phyloP scores from a whole-genome alignment of 2,888 invertebrate genomes.

The Rhimphoctona megacephalus region DNA sequence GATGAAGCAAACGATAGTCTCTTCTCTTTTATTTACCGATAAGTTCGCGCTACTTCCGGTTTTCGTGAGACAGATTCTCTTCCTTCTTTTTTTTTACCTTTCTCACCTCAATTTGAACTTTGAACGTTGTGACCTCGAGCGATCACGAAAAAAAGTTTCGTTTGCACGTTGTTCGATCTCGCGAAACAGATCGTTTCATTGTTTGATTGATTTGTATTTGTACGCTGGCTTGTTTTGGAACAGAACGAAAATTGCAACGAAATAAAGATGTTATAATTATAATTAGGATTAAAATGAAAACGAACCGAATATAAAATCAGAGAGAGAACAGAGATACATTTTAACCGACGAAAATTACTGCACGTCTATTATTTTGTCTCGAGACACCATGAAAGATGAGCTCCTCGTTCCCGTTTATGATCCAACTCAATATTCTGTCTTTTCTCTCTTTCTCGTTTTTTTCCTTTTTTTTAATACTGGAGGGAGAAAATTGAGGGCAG shows the following conservation, averaged over 20 bases:
- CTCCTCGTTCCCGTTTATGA: constrained; percentile 65
- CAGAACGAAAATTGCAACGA: neutral
- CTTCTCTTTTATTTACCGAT: constrained; percentile 16
- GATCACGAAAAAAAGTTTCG: neutral
- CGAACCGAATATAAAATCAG: neutral
- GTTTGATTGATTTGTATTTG: neutral
- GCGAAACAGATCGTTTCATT: neutral
- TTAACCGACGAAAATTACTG: constrained; percentile 14
- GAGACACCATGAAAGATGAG: constrained; percentile 36
- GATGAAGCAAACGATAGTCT: neutral
- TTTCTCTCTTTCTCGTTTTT: neutral
- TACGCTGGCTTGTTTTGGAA: neutral
- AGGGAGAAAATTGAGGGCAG: constrained; percentile 45
- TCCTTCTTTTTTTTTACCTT: neutral
- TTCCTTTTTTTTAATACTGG: neutral
- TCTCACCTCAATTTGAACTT: constrained; percentile 8
- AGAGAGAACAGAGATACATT: neutral
- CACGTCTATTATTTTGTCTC: constrained; percentile 63
- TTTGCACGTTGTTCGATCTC: neutral
- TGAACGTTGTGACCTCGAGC: neutral
- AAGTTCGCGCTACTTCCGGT: constrained; percentile 3
- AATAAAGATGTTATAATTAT: neutral
- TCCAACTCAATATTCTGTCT: constrained; percentile 48
- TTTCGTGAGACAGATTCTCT: neutral
- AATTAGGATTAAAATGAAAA: neutral